phyloP scores from a whole-genome alignment of 64 coral and sea anemone genomes.

The Actinia tenebrosa region DNA sequence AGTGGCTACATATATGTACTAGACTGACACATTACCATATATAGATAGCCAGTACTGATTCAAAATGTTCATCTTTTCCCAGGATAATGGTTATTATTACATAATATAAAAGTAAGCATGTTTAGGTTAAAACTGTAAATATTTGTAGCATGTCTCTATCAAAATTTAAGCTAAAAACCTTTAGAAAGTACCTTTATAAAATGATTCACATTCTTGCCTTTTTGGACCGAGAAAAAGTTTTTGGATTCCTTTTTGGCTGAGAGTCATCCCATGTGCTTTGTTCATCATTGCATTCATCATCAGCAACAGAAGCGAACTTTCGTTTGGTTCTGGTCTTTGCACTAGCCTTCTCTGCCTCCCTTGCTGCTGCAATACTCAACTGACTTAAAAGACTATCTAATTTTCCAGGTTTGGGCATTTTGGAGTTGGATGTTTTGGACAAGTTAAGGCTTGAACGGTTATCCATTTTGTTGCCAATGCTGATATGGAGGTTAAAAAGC shows the following conservation, averaged over 20 bases:
- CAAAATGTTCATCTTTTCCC: no score
- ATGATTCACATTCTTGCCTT: not conserved
- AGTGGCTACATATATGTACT: no score
- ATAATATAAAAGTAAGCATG: no score
- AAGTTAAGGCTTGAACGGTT: conserved; percentile 53
- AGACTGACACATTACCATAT: no score
- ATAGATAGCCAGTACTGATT: no score
- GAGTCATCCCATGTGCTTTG: not conserved
- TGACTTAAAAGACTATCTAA: conserved; percentile 65
- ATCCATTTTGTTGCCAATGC: conserved; percentile 61
- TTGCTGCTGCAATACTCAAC: conserved; percentile 68
- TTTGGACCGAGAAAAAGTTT: conserved; percentile 15
- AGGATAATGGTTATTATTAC: no score
- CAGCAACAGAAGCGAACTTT: conserved; percentile 14
- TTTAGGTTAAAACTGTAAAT: no score
- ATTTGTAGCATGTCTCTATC: not conserved
- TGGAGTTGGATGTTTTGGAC: conserved; percentile 44
- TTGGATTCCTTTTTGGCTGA: conserved; percentile 19
- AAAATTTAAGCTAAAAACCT: not conserved
- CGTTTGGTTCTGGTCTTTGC: conserved; percentile 55
- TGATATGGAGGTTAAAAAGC: conserved; percentile 65
- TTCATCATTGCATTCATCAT: not conserved
- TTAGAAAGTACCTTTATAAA: not conserved
- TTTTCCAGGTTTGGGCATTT: conserved; percentile 60
- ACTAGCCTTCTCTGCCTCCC: conserved; percentile 26